Evolutionary conservation across 2,113 vertebrate genomes (phyloP).

Genomic region (Narcine bancroftii): DNA sequence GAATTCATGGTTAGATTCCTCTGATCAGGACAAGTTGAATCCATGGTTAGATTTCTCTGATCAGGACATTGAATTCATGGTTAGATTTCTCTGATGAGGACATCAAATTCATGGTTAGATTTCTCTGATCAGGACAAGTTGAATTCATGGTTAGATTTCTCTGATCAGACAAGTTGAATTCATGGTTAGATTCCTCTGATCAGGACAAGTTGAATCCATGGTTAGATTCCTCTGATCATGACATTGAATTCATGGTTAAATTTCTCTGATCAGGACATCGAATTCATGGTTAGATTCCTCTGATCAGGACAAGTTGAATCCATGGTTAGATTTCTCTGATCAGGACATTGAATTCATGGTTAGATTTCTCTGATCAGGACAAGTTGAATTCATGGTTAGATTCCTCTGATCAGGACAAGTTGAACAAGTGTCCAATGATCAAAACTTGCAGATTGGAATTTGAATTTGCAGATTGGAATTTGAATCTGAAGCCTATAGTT

Average conservation of each 20-base stretch:
- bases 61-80: background rate
- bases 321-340: background rate
- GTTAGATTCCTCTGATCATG: background rate
- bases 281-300: no score
- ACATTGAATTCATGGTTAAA: background rate
- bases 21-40: background rate
- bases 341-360: background rate
- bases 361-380: background rate
- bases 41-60: background rate
- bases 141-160: background rate
- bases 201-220: background rate
- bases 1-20: background rate
- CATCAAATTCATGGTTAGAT: no score
- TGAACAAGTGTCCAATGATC: background rate
- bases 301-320: background rate
- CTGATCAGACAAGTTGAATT: background rate
- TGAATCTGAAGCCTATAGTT: background rate
- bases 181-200: background rate
- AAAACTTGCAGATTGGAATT: background rate
- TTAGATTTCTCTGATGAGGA: background rate
- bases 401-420: background rate
- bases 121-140: background rate
- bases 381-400: background rate
- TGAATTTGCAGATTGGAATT: background rate
- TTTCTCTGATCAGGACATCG: background rate